Evolutionary conservation across 1,140 invertebrate species (phyloP).

Genomic region (Aphelenchoides fujianensis): DNA sequence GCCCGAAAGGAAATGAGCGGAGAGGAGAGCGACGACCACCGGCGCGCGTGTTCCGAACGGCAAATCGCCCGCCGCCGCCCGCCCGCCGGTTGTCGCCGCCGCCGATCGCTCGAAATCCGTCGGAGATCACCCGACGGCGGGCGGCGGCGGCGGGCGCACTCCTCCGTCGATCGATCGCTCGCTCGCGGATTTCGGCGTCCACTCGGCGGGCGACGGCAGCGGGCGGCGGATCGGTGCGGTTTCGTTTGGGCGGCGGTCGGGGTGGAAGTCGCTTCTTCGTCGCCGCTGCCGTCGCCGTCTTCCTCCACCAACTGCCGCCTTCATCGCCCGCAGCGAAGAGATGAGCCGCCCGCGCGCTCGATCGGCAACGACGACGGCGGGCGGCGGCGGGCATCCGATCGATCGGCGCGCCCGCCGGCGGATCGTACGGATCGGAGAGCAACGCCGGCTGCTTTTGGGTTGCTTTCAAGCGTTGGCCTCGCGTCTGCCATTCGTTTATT

Average conservation of each 20-base stretch:
- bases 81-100: neutral
- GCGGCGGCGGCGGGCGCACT: too few species aligned
- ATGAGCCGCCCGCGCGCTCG: neutral
- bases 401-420: neutral
- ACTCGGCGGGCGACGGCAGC: neutral
- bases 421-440: too few species aligned
- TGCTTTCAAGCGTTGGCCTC: too few species aligned
- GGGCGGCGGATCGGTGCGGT: too few species aligned
- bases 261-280: neutral
- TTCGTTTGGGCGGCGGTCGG: too few species aligned
- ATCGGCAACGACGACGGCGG: neutral
- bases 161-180: too few species aligned
- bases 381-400: too few species aligned
- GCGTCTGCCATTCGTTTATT: too few species aligned
- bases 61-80: neutral
- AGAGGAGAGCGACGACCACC: neutral
- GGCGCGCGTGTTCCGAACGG: neutral
- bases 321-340: neutral
- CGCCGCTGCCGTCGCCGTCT: too few species aligned
- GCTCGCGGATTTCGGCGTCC: constrained; percentile 1
- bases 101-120: neutral
- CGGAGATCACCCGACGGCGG: neutral
- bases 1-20: neutral
- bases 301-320: neutral
- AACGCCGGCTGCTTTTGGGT: too few species aligned